These are phyloP conservation scores for Aporrectodea caliginosa DNA, from an alignment of 1,140 invertebrate species.

Conservation along the genomic window DNA sequence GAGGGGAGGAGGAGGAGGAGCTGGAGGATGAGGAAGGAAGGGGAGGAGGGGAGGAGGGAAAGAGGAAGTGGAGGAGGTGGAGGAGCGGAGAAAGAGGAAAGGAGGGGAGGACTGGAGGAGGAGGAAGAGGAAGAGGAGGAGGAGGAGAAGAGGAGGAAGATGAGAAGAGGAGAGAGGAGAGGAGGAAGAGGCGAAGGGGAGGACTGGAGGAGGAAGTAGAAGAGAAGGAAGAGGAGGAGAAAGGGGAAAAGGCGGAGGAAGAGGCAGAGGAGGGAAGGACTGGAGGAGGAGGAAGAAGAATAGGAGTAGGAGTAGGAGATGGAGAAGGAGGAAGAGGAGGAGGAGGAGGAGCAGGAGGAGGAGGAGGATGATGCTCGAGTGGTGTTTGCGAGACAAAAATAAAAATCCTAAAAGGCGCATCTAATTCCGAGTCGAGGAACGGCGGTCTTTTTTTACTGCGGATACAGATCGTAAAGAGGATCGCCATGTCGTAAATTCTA, in stretches of 20 bases:
- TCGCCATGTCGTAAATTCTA: no score
- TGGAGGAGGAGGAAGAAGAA: neutral
- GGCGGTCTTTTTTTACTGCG: neutral
- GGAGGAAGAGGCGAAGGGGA: no score
- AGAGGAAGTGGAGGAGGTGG: neutral
- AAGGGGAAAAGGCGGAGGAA: neutral
- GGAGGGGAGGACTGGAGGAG: neutral
- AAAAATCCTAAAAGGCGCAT: no score
- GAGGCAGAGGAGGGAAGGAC: neutral
- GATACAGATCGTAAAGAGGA: neutral
- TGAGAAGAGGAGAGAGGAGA: neutral
- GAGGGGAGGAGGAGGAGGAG: neutral
- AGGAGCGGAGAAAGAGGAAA: neutral
- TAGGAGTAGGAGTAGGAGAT: neutral
- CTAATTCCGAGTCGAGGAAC: neutral
- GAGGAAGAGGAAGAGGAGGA: neutral
- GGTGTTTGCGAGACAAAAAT: neutral
- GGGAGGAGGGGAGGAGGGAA: neutral
- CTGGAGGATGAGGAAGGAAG: neutral
- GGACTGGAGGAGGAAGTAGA: neutral
- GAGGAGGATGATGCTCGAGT: neutral
- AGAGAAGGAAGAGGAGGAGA: neutral
- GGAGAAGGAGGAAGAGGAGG: neutral
- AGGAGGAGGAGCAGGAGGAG: neutral
- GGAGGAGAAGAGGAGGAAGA: neutral